Conservation (phyloP, 30 jellyfish, hydroid and myxozoan genomes). For the Catostylus mosaicus region DNA sequence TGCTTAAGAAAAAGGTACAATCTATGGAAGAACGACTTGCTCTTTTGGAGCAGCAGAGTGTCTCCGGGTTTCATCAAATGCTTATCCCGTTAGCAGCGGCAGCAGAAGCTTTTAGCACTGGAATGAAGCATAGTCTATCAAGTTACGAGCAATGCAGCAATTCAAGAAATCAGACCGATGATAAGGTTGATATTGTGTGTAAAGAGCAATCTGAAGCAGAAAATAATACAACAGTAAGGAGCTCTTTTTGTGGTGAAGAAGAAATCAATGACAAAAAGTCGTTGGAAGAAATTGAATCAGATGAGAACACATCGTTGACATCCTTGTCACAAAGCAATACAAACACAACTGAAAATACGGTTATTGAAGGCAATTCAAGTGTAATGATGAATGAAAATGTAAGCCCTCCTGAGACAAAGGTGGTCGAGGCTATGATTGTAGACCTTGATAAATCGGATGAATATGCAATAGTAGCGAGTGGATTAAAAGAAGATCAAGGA, state of each 20-base stretch:
- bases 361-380: no score
- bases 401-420: no score
- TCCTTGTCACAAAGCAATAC: no score
- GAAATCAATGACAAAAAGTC: no score
- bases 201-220: background rate
- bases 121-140: slow-evolving; percentile 32
- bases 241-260: background rate
- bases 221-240: no score
- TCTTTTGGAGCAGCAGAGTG: slow-evolving; percentile 30
- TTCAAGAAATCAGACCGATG: background rate
- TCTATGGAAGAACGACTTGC: slow-evolving; percentile 51
- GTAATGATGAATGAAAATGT: no score
- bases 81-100: slow-evolving; percentile 50
- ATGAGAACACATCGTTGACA: background rate
- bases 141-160: background rate
- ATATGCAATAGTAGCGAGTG: no score
- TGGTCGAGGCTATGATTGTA: no score
- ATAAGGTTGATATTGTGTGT: no score
- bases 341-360: no score
- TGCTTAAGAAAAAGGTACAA: slow-evolving; percentile 38
- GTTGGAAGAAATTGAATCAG: background rate
- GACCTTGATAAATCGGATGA: no score
- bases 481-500: no score
- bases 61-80: slow-evolving; percentile 46
- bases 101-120: slow-evolving; percentile 36